Evolutionary conservation across 2,113 vertebrate species (phyloP).

Genomic region (Progne subis): DNA sequence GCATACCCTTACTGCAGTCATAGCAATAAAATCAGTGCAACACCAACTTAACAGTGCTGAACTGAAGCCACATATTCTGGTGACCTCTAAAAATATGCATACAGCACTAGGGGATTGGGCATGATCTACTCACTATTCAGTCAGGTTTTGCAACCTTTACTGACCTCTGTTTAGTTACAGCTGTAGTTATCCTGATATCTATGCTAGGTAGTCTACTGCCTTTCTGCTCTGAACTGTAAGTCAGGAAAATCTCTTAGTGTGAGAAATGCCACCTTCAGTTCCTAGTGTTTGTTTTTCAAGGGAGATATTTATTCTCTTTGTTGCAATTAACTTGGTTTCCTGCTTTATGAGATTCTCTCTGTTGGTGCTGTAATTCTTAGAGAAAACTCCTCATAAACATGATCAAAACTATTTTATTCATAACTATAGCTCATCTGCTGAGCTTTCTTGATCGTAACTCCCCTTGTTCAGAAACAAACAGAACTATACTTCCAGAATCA

Average conservation of each 20-base stretch:
- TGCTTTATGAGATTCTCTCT: neutral
- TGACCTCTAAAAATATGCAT: neutral
- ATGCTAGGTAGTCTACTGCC: neutral
- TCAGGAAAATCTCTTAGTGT: neutral
- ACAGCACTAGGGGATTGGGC: neutral
- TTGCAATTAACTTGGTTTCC: neutral
- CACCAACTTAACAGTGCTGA: neutral
- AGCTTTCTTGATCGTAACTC: neutral
- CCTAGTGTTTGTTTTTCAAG: neutral
- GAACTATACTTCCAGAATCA: neutral
- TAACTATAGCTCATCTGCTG: neutral
- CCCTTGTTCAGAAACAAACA: neutral
- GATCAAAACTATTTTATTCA: slow-evolving; percentile 5
- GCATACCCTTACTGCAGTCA: neutral
- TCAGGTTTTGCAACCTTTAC: neutral
- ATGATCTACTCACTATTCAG: neutral
- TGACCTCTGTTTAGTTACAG: neutral
- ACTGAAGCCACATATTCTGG: neutral
- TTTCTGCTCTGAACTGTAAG: neutral
- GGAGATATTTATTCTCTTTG: neutral
- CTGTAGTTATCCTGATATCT: neutral
- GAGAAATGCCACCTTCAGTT: neutral
- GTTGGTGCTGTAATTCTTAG: neutral
- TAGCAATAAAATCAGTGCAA: neutral
- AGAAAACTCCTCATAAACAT: neutral